Evolutionary conservation across 2,797 vertebrate genomes (phyloP).

Genomic region (Paedocypris micromegethes): DNA sequence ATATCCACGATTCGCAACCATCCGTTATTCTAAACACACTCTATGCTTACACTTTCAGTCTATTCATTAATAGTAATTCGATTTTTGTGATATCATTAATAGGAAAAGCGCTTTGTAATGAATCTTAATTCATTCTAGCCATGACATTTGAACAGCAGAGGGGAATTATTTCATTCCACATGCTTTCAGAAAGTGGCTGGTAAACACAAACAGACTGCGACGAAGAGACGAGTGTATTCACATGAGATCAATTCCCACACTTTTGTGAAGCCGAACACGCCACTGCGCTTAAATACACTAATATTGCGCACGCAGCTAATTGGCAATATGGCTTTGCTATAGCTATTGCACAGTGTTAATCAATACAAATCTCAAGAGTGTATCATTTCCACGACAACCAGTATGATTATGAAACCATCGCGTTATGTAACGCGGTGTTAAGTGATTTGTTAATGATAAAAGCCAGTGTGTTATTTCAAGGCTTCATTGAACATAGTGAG

Average conservation of each 20-base stretch:
- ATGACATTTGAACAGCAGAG: too few relatives aligned
- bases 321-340: conserved; percentile 1
- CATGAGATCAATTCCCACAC: not conserved
- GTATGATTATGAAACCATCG: not conserved
- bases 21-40: too few relatives aligned
- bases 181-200: not conserved
- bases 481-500: not conserved
- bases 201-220: too few relatives aligned
- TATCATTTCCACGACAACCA: conserved; percentile 9
- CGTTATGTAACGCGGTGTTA: conserved; percentile 2
- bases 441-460: conserved; percentile 2
- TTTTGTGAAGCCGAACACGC: conserved; percentile 15
- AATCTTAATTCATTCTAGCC: too few relatives aligned
- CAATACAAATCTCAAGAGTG: conserved; percentile 6
- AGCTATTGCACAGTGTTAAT: not conserved
- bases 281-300: not conserved
- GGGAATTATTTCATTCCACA: not conserved
- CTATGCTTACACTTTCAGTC: too few relatives aligned
- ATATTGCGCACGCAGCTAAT: not conserved
- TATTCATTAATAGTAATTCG: too few relatives aligned
- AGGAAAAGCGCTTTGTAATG: too few relatives aligned
- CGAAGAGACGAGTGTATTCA: too few relatives aligned
- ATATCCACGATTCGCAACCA: too few relatives aligned
- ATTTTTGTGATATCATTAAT: too few relatives aligned
- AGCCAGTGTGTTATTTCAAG: not conserved